Evolutionary conservation across 2,888 invertebrate genomes (phyloP).

Genomic region (Pogonocherus hispidulus): DNA sequence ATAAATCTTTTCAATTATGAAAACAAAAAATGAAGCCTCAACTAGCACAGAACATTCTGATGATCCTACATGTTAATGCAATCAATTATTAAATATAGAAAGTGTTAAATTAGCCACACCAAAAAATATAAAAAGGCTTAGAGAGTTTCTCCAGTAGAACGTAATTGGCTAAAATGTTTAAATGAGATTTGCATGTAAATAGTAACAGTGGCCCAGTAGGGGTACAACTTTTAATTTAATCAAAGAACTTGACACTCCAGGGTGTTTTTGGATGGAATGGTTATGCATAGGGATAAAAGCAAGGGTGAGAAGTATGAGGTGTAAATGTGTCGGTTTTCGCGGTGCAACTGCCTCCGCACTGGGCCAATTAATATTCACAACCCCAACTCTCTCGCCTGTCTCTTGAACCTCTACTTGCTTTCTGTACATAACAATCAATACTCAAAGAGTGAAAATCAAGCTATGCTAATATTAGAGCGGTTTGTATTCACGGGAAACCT

Average conservation of each 20-base stretch:
- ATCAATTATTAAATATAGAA: constrained; percentile 13
- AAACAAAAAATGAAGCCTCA: no score
- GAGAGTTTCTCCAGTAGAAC: constrained; percentile 21
- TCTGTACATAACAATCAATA: constrained; percentile 45
- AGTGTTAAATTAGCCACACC: constrained; percentile 3
- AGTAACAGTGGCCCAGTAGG: constrained; percentile 62
- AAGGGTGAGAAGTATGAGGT: constrained; percentile 65
- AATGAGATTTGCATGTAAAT: constrained; percentile 68
- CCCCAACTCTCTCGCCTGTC: constrained; percentile 44
- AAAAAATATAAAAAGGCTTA: constrained; percentile 17
- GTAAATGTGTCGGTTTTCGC: constrained; percentile 67
- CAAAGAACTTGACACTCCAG: constrained; percentile 70
- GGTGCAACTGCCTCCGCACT: constrained; percentile 61
- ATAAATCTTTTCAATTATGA: no score
- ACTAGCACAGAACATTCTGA: no score
- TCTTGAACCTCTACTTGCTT: constrained; percentile 38
- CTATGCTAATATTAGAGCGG: constrained; percentile 25
- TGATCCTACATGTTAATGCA: no score
- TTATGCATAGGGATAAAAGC: constrained; percentile 56
- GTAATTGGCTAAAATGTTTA: constrained; percentile 66
- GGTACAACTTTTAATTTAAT: constrained; percentile 70
- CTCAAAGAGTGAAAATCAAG: constrained; percentile 42
- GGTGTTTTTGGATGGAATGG: constrained; percentile 66
- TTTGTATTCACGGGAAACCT: constrained; percentile 25
- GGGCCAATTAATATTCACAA: constrained; percentile 67